Evolutionary conservation across 2,888 invertebrate species (phyloP), one percentile per base, ranked within the genome.

Genomic region (Erebia ligea): DNA sequence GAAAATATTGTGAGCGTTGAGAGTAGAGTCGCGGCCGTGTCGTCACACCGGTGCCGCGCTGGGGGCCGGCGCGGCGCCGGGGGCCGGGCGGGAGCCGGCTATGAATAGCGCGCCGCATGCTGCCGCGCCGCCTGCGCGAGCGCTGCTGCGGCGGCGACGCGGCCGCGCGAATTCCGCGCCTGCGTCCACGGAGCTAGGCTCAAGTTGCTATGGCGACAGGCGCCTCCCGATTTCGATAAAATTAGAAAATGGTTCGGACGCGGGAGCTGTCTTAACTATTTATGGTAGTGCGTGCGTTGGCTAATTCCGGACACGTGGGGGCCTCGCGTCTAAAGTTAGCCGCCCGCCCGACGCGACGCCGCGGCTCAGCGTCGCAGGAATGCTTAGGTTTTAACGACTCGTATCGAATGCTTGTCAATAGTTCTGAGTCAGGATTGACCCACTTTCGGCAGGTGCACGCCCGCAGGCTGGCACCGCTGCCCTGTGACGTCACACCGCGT

Each of bases 221-320:
- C 78, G 67, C 73, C 74, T 72, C 76, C 70, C 73, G 76, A 78
- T 79, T 79, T 63, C 67, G 81, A 69, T 90, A 91, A 86, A 89
- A 81, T 90, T 92, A 92, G 91, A 91, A 86, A 87, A 86, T 84
- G 86, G 86, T 86, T 82, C 79, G 83, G 81, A 82, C 79, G 82
- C 85, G 85, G 84, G 85, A 84, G 87, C 84, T 84, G 86, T 86
- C 86, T 92, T 92, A 86, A 88, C 92, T 92, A 92, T 92, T 91
- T 92, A 92, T 91, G 92, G 92, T 90, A 87, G 83, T 87, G 92
- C 83, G 76, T 78, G 85, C 81, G 78, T 81, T 77, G 79, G 83
- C 85, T 86, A 83, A 84, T 82, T 84, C 78, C 80, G 82, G 77
- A 79, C 85, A 87, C 83, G 89, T 85, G 88, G 85, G 86, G 86